Conservation (phyloP, 2,113 vertebrate genomes). For the Oenanthe melanoleuca region DNA sequence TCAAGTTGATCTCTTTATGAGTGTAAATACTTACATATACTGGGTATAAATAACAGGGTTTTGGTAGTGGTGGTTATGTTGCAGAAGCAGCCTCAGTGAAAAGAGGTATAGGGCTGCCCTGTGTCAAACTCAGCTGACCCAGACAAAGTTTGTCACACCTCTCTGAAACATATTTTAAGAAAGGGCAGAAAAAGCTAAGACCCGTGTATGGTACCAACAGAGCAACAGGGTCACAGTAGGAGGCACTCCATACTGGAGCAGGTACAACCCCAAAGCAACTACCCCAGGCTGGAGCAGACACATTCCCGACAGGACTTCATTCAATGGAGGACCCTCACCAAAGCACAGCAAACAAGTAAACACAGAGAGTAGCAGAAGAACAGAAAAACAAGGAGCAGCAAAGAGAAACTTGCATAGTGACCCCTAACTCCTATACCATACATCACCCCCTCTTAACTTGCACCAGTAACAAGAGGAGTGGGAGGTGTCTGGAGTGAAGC, state of each 20-base stretch:
- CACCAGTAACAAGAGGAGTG: neutral
- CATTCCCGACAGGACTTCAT: rapidly evolving
- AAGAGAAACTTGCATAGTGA: neutral
- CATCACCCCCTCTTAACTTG: neutral
- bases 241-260: neutral
- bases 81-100: neutral
- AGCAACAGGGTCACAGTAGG: neutral
- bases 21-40: no score
- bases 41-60: neutral
- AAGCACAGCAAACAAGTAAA: neutral
- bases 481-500: neutral
- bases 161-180: neutral
- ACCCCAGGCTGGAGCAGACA: neutral
- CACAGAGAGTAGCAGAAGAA: neutral
- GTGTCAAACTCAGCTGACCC: neutral
- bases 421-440: neutral
- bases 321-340: neutral
- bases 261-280: neutral
- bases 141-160: neutral
- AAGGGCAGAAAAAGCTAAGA: neutral
- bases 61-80: no score
- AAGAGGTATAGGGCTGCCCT: neutral
- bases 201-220: neutral
- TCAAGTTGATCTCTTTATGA: neutral
- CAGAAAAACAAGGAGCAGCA: neutral